Evolutionary conservation across 2,888 invertebrate genomes (phyloP).

Genomic region (Tanypteryx hageni): DNA sequence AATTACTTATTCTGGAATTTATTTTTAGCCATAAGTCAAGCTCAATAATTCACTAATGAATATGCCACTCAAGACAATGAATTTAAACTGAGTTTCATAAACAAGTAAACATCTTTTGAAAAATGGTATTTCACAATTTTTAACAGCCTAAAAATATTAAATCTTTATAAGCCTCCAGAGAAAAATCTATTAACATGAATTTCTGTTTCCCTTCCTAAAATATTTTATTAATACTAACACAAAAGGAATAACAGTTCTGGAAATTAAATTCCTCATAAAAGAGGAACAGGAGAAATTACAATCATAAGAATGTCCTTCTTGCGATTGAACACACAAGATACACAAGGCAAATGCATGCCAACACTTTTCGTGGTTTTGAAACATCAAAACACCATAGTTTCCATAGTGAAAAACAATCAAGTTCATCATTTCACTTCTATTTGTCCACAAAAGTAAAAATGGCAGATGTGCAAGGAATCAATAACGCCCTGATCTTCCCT

Average conservation of each 20-base stretch:
- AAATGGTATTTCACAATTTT: too few relatives aligned
- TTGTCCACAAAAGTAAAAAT: background rate
- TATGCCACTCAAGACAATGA: background rate
- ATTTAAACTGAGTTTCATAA: background rate
- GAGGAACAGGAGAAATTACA: background rate
- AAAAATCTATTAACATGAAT: background rate
- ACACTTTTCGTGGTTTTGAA: background rate
- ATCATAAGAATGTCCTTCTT: background rate
- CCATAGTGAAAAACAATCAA: background rate
- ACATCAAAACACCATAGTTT: background rate
- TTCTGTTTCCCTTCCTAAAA: background rate
- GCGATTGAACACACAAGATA: background rate
- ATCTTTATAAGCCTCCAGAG: background rate
- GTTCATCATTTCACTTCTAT: constrained; percentile 2
- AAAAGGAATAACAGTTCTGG: background rate
- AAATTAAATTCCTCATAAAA: background rate
- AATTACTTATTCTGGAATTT: too few relatives aligned
- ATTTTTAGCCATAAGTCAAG: too few relatives aligned
- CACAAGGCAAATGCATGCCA: background rate
- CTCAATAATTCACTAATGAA: too few relatives aligned
- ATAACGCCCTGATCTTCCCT: constrained; percentile 79
- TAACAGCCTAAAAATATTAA: too few relatives aligned
- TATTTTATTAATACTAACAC: constrained; percentile 5
- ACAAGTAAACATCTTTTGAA: too few relatives aligned
- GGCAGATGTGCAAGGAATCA: constrained; percentile 70